Base-by-base conservation (phyloP, 2,888 invertebrate genomes). In the Synanthedon myopaeformis region DNA sequence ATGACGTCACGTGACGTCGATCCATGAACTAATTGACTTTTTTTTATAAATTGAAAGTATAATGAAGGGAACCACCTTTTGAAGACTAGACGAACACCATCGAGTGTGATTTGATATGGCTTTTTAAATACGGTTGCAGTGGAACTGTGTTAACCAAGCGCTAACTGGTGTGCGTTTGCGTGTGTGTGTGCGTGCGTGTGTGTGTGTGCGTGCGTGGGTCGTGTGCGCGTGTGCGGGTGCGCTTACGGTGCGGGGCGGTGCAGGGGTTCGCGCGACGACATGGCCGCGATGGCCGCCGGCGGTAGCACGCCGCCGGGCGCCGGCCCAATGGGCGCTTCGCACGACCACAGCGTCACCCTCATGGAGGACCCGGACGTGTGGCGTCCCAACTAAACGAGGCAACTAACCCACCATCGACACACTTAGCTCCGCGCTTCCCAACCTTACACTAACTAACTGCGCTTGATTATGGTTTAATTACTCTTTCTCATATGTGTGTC, bases 341-440 rank as follows among this genome's bases (percentile, higher is more conserved):
- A 88, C 67, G 89, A 90, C 76, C 92, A 92, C 86, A 92, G 90
- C 88, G 92, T 93, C 74, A 95, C 95, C 59, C 91, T 95, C 68
- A 95, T 96, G 95, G 95, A 95, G 89, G 95, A 96, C 88, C 95
- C 95, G 59, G 95, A 95, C 89, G 94, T 95, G 73, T 96, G 95
- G 95, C 94, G 95, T 87, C 95, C 95, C 74, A 95, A 95, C 91
- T 95, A 95, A 93, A 90, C 53, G 50, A 53, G 59, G 56, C 57
- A 53, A 53, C 17, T 41, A 42, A 35, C 51, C 17, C 35, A 35
- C 10, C 10, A n/a, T n/a, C n/a, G 8, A 6, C 10, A 1, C 10
- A 35, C 35, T 10, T 35, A 35, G 35, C 35, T 35, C 35, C 8
- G 35, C 35, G 35, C 35, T 17, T 17, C 17, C 17, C 17, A 17